Evolutionary conservation across 2,888 invertebrate genomes (phyloP), one percentile per base, ranked within the genome.

Genomic region (Leuctra nigra): DNA sequence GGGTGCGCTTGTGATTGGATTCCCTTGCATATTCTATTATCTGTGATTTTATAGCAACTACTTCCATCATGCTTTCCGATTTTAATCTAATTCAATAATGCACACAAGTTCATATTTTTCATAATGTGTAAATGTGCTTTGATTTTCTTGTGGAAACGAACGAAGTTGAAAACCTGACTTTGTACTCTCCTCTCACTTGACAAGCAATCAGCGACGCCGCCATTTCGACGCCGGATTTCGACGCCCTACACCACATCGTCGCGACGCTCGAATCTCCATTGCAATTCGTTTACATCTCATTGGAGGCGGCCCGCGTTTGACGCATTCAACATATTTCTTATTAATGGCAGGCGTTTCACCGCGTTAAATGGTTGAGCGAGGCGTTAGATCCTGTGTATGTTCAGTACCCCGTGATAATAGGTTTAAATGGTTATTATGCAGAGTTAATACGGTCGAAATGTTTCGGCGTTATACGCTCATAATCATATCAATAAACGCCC

Each of bases 401-500:
- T 41, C 18, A 16, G 41, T 18, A 4, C 2, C 23, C 20, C 41
- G 2, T 2, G 23, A 16, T 44, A 44, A 44, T 44, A 20, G 44
- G 11, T 44, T 44, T 23, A 44, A 44, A 44, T 20, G 44, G 23
- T 44, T 44, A 44, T 22, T 44, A 44, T 9, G 2, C 18, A 18
- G 44, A 3, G 4, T 14, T 4, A 13, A 23, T 6, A n/a, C 1
- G 23, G 23, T 2, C 11, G 23, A 4, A 4, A 22, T 23, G 44
- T 13, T n/a, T 44, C 44, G n/a, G 20, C 23, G 41, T 23, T 29
- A 11, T 29, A 29, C 7, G 23, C 44, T 22, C 44, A 13, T 44
- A 44, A 44, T 20, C 44, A 23, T 44, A 23, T 44, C 44, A 44
- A 44, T 44, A 44, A 22, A 44, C 23, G 44, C 4, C 22, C n/a